Percentiles rank a stretch among this genome's conserved stretches.
These are phyloP conservation scores for Gasterosteus aculeatus DNA, from an alignment of 2,113 vertebrate genomes.

Conservation along the genomic window DNA sequence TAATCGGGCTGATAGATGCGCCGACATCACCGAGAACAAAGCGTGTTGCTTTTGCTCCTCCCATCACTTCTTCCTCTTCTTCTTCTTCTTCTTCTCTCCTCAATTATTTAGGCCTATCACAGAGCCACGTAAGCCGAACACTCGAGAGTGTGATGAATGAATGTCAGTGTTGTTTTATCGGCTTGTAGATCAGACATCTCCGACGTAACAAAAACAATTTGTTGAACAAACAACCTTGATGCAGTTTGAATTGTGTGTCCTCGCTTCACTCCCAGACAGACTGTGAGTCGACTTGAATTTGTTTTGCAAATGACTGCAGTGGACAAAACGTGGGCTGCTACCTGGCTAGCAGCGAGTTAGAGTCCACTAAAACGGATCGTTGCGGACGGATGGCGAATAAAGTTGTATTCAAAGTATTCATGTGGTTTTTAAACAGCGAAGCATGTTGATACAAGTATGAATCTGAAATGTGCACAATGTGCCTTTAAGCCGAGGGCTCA, in stretches of 20 bases:
- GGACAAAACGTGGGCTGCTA: conserved; percentile 49
- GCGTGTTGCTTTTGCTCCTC: conserved; percentile 5
- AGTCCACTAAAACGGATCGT: not conserved
- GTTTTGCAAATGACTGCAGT: conserved; percentile 49
- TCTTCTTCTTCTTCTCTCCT: not conserved
- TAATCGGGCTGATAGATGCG: conserved; percentile 29
- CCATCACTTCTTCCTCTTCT: not conserved
- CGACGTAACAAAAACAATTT: conserved; percentile 48
- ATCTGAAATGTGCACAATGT: not conserved
- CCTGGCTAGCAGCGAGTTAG: not conserved
- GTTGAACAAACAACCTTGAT: conserved; percentile 53
- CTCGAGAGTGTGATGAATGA: conserved; percentile 19
- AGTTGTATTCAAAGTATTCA: not conserved
- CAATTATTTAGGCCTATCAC: conserved; percentile 19
- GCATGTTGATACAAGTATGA: no score
- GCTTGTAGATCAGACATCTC: conserved; percentile 40
- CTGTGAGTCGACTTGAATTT: conserved; percentile 67
- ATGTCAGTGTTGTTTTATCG: conserved; percentile 40
- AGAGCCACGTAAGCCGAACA: conserved; percentile 10
- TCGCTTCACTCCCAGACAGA: conserved; percentile 30
- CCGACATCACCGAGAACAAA: not conserved
- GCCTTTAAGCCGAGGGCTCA: not conserved
- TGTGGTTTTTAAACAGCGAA: no score
- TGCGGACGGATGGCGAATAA: not conserved
- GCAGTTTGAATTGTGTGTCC: conserved; percentile 23